Percentiles rank a stretch among this genome's conserved stretches.
phyloP scores from a whole-genome alignment of 2,888 invertebrate genomes.

The Chironomus tentans region DNA sequence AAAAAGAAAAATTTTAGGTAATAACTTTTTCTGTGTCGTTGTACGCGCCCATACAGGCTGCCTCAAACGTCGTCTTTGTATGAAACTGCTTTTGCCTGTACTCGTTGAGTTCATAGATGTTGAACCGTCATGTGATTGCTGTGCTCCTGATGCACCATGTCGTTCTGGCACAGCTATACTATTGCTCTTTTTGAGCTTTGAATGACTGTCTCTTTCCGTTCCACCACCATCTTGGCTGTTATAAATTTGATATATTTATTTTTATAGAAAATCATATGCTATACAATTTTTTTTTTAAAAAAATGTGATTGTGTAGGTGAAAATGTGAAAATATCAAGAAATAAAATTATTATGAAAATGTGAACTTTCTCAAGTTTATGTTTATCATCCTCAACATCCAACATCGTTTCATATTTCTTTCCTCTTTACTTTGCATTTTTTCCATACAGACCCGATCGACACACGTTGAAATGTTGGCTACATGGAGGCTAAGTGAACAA shows the following conservation, averaged over 20 bases:
- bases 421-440: too few relatives aligned
- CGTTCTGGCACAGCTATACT: conserved; percentile 29
- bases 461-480: too few relatives aligned
- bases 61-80: conserved; percentile 66
- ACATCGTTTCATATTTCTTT: too few relatives aligned
- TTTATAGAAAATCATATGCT: not conserved
- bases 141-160: conserved; percentile 41
- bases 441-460: too few relatives aligned
- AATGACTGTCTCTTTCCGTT: conserved; percentile 27
- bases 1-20: not conserved
- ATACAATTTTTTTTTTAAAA: not conserved
- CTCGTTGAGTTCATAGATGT: conserved; percentile 32
- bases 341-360: not conserved
- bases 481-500: too few relatives aligned
- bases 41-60: conserved; percentile 73
- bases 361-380: not conserved
- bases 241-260: conserved; percentile 1
- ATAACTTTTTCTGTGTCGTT: conserved; percentile 34
- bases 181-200: conserved; percentile 27
- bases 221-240: conserved; percentile 30
- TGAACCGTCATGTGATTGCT: conserved; percentile 43
- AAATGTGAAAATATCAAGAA: not conserved
- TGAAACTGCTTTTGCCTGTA: conserved; percentile 39
- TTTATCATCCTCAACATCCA: too few relatives aligned
- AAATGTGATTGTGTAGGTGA: too few relatives aligned